Percentiles rank a stretch among this genome's conserved stretches.
These are phyloP conservation scores for Dufourea novaeangliae DNA, from an alignment of 1,140 invertebrate genomes.

Conservation along the genomic window DNA sequence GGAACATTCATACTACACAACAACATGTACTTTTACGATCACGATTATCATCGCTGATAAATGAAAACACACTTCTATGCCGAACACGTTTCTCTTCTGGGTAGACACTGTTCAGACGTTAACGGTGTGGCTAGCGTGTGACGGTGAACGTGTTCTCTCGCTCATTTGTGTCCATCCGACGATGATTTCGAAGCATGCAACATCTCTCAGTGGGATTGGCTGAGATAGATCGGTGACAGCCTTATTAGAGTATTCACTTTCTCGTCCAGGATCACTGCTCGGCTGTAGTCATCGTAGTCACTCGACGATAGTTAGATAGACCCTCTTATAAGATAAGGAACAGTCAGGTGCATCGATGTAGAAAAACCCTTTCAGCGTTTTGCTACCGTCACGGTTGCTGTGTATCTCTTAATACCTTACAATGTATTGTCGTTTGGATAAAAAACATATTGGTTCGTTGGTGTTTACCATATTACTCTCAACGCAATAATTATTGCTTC, in stretches of 20 bases:
- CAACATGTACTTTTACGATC: background rate
- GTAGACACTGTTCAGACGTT: background rate
- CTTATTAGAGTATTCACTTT: background rate
- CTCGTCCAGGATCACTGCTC: background rate
- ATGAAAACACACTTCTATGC: background rate
- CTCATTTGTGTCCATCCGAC: slow-evolving; percentile 69
- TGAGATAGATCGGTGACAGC: background rate
- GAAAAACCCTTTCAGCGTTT: background rate
- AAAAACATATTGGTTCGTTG: slow-evolving; percentile 46
- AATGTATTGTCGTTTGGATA: slow-evolving; percentile 39
- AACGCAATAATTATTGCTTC: slow-evolving; percentile 11
- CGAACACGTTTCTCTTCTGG: background rate
- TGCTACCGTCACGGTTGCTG: background rate
- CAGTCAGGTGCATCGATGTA: background rate
- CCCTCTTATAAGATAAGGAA: background rate
- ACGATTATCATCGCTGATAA: background rate
- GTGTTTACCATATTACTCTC: slow-evolving; percentile 5
- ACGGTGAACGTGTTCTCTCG: slow-evolving; percentile 56
- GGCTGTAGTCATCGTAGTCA: background rate
- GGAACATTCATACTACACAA: slow-evolving; percentile 1
- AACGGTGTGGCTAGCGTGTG: background rate
- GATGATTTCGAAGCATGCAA: slow-evolving; percentile 9
- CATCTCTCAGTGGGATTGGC: background rate
- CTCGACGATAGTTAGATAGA: slow-evolving; percentile 2
- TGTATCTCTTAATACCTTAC: background rate